Percentiles rank a stretch among this genome's conserved stretches.
phyloP scores from a whole-genome alignment of 2,888 invertebrate genomes.

The Nomada goodeniana region DNA sequence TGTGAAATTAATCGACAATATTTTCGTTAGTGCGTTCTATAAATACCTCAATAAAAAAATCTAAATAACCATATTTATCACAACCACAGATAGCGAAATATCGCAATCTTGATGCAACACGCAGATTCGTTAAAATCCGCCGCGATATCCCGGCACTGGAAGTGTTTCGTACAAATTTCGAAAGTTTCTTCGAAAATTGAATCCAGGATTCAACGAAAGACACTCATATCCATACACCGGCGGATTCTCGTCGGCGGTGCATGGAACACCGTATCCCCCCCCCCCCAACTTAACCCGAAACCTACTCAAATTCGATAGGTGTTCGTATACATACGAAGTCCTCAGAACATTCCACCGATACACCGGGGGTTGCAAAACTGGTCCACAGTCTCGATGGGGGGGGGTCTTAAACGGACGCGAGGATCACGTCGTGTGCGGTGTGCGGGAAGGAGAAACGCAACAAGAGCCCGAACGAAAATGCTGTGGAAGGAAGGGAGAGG shows the following conservation, averaged over 20 bases:
- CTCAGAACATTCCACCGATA: slow-evolving; percentile 37
- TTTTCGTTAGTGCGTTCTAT: too few relatives aligned
- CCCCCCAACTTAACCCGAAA: not conserved
- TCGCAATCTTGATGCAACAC: too few relatives aligned
- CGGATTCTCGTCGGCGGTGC: slow-evolving; percentile 21
- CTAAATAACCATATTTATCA: too few relatives aligned
- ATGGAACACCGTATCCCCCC: slow-evolving; percentile 43
- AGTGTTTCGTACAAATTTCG: not conserved
- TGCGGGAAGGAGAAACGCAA: slow-evolving; percentile 18
- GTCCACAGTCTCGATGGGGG: slow-evolving; percentile 15
- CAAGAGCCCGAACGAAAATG: not conserved
- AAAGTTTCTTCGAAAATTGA: slow-evolving; percentile 57
- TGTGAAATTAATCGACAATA: too few relatives aligned
- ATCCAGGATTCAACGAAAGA: slow-evolving; percentile 27
- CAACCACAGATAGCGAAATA: too few relatives aligned
- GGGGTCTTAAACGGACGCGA: slow-evolving; percentile 18
- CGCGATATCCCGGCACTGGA: not conserved
- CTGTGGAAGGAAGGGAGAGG: slow-evolving; percentile 5
- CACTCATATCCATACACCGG: slow-evolving; percentile 49
- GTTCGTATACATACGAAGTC: slow-evolving; percentile 40
- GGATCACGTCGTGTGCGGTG: not conserved
- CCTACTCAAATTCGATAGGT: slow-evolving; percentile 35
- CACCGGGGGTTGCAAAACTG: slow-evolving; percentile 28
- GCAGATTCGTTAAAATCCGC: slow-evolving; percentile 21
- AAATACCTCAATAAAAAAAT: too few relatives aligned